Base-by-base conservation (phyloP, 92 coral and sea anemone genomes). In the Nematostella vectensis region DNA sequence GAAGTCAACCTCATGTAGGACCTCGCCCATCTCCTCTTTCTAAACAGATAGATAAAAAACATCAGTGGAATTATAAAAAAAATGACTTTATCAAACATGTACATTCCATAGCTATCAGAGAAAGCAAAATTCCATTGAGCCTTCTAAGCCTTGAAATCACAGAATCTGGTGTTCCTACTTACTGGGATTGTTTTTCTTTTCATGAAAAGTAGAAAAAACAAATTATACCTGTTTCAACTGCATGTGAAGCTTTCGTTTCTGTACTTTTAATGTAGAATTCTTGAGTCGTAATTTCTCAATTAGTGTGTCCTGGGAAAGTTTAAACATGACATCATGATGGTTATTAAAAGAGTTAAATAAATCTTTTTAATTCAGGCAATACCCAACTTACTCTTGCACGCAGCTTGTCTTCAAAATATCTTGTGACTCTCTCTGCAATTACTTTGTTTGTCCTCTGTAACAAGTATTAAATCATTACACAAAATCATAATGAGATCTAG, bases 11-110 rank as follows among this genome's bases (percentile, higher is more conserved):
- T 93, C 99, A 63, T 93, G 99, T 6, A 93, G 68, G 37, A 93
- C 99, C 55, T 93, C 99, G 3, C 99, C 99, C 99, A 93, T 93
- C 58, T 93, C 99, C 67, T 93, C 99, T 78, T 93, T 93, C 96
- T 88, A 50, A 13, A 23, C 20, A 37, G 12, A 10, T 2, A 62
- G 29, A 2, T 49, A 17, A 9, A 45, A 45, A 17, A 17, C 18
- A 36, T n/a, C n/a, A n/a, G n/a, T n/a, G n/a, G n/a, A n/a, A n/a
- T n/a, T n/a, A n/a, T n/a, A n/a, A n/a, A n/a, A 49, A 47, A 8
- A 59, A 3, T 19, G 19, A 22, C 24, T 16, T 16, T 21, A n/a
- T n/a, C n/a, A n/a, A n/a, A 25, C 18, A 1, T 6, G 50, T 25
- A n/a, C n/a, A n/a, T n/a, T n/a, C n/a, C 40, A 15, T 33, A 33